Base-by-base conservation (phyloP, 37 sponge, comb jelly and placozoan genomes). In the Halisarca cf. caerulea region DNA sequence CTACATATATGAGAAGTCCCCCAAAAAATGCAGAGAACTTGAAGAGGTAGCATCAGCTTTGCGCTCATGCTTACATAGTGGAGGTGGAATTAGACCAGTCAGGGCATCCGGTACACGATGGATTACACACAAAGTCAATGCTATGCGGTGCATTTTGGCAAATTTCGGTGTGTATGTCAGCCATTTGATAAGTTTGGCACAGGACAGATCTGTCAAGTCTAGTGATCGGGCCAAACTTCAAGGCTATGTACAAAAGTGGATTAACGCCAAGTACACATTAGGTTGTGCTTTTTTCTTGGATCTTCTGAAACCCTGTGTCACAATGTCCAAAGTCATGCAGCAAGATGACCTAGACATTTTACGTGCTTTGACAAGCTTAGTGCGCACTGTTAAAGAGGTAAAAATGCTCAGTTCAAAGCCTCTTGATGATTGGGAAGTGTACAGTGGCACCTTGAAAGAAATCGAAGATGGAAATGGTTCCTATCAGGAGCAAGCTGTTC, bases 81-180 rank as follows among this genome's bases (percentile, higher is more conserved):
- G 80, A 38, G 69, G 3, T 79, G 87, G 87, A 25, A 58, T 84
- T 38, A 84, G 57, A 69, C 84, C 85, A 77, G 69, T 83, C n/a
- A 20, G 70, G 27, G 81, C 79, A 60, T 64, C 84, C 57, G 89
- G 88, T 34, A 44, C 87, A 82, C 59, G 87, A 83, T 86, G 81
- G 83, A 42, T 84, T 24, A 35, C 74, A 18, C 90, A 90, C 81
- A 90, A 90, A 57, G 27, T 84, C 30, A 75, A 82, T 33, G 92
- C 92, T 17, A 92, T 92, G 89, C 89, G 77, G 80, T 47, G 86
- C 15, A 70, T 92, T 8, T 59, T 92, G n/a, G 85, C 92, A 42
- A 91, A 88, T 55, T 91, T 42, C 84, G 89, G 89, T 43, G 92
- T 89, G 33, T 91, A 91, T 51, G 81, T 84, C 33, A 72, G 43